Percentiles rank a stretch among this genome's conserved stretches.
These are phyloP conservation scores for Tautogolabrus adspersus DNA, from an alignment of 2,113 vertebrate species.

Conservation along the genomic window DNA sequence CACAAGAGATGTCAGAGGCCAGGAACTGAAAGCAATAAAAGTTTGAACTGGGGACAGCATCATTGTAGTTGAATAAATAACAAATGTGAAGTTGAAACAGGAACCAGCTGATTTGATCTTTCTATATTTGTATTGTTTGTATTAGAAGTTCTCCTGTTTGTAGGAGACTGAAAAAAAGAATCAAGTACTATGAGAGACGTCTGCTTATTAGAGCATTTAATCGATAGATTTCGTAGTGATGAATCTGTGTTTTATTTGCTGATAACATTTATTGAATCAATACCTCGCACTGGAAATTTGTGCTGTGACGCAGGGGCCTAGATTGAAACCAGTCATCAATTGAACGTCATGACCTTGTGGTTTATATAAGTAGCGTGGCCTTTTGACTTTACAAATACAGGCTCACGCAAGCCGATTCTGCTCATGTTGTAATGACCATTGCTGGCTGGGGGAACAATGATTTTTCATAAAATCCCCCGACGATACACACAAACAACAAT, in stretches of 20 bases:
- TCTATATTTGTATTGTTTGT: neutral
- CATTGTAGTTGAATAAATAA: neutral
- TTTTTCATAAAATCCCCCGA: constrained; percentile 25
- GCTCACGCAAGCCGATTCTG: constrained; percentile 28
- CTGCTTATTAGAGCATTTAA: constrained; percentile 18
- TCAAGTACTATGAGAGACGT: neutral
- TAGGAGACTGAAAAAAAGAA: neutral
- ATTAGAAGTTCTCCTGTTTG: neutral
- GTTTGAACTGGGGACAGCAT: constrained; percentile 3
- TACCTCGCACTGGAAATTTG: constrained; percentile 10
- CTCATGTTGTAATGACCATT: constrained; percentile 7
- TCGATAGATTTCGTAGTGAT: constrained; percentile 1
- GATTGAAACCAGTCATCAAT: constrained; percentile 24
- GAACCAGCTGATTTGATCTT: neutral
- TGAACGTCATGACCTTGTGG: constrained; percentile 32
- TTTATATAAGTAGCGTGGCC: constrained; percentile 45
- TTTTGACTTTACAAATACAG: constrained; percentile 38
- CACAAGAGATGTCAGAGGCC: constrained; percentile 37
- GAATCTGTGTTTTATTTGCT: neutral
- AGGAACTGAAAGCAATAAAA: constrained; percentile 39
- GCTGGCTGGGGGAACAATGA: constrained; percentile 9
- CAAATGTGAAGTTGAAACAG: neutral
- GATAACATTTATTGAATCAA: constrained; percentile 25
- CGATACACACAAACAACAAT: constrained; percentile 13
- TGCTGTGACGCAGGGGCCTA: constrained; percentile 28